phyloP scores from a whole-genome alignment of 2,113 vertebrate genomes.

The Prolemur simus region DNA sequence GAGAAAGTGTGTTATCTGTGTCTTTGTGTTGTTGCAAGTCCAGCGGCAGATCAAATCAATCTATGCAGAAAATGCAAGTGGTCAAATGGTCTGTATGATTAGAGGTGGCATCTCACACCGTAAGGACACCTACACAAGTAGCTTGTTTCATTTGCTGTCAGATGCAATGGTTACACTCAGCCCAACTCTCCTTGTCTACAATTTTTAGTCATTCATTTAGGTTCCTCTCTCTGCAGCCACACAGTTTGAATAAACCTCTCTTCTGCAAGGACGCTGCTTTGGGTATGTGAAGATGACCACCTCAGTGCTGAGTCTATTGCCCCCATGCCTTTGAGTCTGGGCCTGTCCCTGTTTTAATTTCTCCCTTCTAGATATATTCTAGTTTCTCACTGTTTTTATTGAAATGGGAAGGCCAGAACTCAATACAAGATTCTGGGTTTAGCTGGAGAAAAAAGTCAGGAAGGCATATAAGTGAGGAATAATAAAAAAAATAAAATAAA shows the following conservation, averaged over 20 bases:
- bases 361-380: not conserved
- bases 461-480: not conserved
- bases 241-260: not conserved
- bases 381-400: not conserved
- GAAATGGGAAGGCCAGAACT: not conserved
- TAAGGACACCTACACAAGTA: not conserved
- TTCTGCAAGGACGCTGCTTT: not conserved
- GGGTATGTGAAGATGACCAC: not conserved
- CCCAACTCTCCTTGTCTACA: not conserved
- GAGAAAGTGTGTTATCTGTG: not conserved
- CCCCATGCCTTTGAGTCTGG: not conserved
- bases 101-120: not conserved
- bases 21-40: not conserved
- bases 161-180: not conserved
- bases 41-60: not conserved
- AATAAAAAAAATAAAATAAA: not conserved
- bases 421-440: not conserved
- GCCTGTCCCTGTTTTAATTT: not conserved
- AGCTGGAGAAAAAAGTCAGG: conserved; percentile 4
- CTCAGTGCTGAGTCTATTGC: not conserved
- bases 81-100: not conserved
- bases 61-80: not conserved
- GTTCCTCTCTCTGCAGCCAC: not conserved
- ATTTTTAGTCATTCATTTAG: not conserved
- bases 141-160: not conserved